A percentile compares a stretch with the other conserved stretches of the same genome.
Conservation (phyloP, 2,113 vertebrate species). For the Dicerorhinus sumatrensis region DNA sequence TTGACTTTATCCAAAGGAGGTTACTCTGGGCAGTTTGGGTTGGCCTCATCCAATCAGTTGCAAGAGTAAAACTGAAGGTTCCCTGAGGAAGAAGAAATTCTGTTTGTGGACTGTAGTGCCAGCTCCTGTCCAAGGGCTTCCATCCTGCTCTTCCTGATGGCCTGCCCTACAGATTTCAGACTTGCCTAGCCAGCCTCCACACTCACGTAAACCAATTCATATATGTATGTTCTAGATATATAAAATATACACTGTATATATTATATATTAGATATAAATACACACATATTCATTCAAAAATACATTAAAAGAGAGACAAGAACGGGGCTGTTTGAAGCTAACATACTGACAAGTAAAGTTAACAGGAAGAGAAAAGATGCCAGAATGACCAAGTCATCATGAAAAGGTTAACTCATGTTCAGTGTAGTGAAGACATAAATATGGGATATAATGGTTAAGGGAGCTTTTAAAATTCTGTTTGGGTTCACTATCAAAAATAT, state of each 20-base stretch:
- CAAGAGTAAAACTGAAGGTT: slow-evolving; percentile 25
- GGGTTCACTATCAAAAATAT: slow-evolving; percentile 44
- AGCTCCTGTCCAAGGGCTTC: not conserved
- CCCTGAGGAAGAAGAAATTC: slow-evolving; percentile 13
- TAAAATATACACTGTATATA: not conserved
- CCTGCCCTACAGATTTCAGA: not conserved
- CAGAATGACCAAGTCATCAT: slow-evolving; percentile 17
- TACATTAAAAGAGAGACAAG: slow-evolving; percentile 15
- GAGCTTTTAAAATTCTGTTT: slow-evolving; percentile 54
- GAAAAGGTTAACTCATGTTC: slow-evolving; percentile 5
- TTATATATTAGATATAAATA: not conserved
- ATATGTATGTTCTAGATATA: not conserved
- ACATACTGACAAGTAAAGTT: slow-evolving; percentile 13
- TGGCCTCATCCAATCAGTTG: not conserved
- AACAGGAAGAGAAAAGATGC: not conserved
- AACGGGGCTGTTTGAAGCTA: not conserved
- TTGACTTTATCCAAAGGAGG: slow-evolving; percentile 8
- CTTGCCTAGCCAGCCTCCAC: not conserved
- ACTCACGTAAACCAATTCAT: not conserved
- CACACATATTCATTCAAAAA: not conserved
- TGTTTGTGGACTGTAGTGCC: not conserved
- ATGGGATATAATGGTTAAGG: slow-evolving; percentile 2
- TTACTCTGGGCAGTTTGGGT: not conserved
- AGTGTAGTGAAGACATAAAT: not conserved
- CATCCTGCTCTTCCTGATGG: not conserved